These are phyloP conservation scores for Pangasius larnaudii DNA, from an alignment of 2,797 vertebrate genomes.

Conservation along the genomic window DNA sequence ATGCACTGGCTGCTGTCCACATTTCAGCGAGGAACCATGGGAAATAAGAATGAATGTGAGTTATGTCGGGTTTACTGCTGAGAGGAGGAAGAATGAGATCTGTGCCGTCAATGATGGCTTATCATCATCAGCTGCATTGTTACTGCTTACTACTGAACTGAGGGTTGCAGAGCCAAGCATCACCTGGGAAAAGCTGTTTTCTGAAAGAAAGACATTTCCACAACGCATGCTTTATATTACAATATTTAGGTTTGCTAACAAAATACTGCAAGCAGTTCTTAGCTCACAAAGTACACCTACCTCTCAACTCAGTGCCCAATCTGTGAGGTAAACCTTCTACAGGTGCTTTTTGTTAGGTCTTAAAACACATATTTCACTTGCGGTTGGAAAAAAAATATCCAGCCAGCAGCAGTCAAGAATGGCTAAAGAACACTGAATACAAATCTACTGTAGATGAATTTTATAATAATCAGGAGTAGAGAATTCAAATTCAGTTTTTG, in stretches of 20 bases:
- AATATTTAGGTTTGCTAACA: neutral
- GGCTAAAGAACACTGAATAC: neutral
- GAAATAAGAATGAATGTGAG: neutral
- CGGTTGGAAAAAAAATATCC: neutral
- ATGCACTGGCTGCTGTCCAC: neutral
- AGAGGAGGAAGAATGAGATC: neutral
- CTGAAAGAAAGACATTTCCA: neutral
- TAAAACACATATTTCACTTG: neutral
- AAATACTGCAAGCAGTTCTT: neutral
- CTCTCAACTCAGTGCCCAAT: neutral
- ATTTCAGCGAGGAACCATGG: conserved; percentile 3
- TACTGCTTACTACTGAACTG: neutral
- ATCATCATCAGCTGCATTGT: neutral
- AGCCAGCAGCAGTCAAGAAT: neutral
- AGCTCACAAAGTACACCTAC: neutral
- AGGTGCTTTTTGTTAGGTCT: neutral
- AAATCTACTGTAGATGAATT: neutral
- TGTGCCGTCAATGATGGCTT: neutral
- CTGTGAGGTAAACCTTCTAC: neutral
- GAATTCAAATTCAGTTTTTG: neutral
- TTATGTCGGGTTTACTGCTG: neutral
- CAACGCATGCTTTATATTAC: neutral
- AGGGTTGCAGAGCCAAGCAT: neutral
- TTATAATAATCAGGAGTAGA: neutral
- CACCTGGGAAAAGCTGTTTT: neutral